phyloP scores from a whole-genome alignment of 1,140 invertebrate genomes.

The Drosophila ohnishii region DNA sequence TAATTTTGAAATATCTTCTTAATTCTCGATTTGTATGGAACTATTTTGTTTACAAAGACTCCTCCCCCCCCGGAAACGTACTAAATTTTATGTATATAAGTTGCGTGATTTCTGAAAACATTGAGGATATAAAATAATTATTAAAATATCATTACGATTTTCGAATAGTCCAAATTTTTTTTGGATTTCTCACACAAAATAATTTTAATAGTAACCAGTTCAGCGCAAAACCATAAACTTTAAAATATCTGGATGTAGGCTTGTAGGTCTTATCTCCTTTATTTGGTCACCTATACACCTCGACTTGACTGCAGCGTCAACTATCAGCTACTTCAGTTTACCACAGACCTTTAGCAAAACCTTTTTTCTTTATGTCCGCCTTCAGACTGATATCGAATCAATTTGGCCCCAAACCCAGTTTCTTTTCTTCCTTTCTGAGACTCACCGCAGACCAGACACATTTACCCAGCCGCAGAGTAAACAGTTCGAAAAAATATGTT shows the following conservation, averaged over 20 bases:
- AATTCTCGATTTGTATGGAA: neutral
- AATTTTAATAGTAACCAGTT: neutral
- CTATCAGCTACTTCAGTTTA: neutral
- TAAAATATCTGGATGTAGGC: neutral
- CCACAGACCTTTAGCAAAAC: neutral
- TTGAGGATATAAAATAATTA: neutral
- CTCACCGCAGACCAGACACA: conserved; percentile 60
- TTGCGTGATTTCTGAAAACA: no score
- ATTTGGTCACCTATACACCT: neutral
- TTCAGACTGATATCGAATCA: conserved; percentile 60
- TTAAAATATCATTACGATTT: neutral
- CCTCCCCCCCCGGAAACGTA: no score
- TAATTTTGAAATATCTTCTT: neutral
- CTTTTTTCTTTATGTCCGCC: conserved; percentile 6
- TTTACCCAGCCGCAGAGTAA: conserved; percentile 59
- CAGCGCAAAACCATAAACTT: neutral
- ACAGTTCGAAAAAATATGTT: conserved; percentile 35
- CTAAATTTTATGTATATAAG: neutral
- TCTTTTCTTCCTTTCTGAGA: neutral
- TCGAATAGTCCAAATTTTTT: no score
- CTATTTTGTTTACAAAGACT: no score
- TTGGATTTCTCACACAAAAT: neutral
- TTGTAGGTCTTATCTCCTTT: neutral
- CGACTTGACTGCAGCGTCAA: no score
- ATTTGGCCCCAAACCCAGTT: conserved; percentile 47